These are phyloP conservation scores for Rotaria macrura DNA, from an alignment of 2,888 invertebrate genomes.

Conservation along the genomic window DNA sequence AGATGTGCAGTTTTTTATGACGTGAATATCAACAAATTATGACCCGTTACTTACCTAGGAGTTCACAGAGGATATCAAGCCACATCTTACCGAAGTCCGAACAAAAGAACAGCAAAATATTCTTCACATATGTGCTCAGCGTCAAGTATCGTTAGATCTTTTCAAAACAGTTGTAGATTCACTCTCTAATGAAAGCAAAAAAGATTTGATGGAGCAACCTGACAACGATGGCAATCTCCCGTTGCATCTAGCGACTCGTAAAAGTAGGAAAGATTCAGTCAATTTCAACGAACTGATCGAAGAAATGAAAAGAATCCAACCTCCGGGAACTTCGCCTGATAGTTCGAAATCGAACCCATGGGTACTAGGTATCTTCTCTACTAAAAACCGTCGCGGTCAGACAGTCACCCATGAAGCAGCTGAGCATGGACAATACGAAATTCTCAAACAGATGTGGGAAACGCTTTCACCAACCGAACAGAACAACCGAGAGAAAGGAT, in stretches of 20 bases:
- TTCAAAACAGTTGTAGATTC: not conserved
- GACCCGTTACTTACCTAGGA: too few species aligned
- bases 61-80: too few species aligned
- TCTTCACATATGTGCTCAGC: not conserved
- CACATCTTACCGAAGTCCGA: not conserved
- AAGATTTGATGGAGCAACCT: not conserved
- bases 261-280: not conserved
- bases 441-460: too few species aligned
- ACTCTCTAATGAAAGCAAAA: not conserved
- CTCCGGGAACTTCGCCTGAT: not conserved
- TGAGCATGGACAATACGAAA: too few species aligned
- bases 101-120: not conserved
- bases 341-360: not conserved
- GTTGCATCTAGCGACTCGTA: not conserved
- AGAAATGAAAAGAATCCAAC: not conserved
- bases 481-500: too few species aligned
- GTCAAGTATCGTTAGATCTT: not conserved
- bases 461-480: too few species aligned
- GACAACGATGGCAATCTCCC: not conserved
- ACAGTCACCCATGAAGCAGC: not conserved
- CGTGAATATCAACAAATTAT: too few species aligned
- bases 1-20: too few species aligned
- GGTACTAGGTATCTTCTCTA: not conserved
- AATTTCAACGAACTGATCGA: not conserved
- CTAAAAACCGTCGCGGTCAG: not conserved